Conservation (phyloP, 2,797 vertebrate species). For the Gobionotothen gibberifrons region DNA sequence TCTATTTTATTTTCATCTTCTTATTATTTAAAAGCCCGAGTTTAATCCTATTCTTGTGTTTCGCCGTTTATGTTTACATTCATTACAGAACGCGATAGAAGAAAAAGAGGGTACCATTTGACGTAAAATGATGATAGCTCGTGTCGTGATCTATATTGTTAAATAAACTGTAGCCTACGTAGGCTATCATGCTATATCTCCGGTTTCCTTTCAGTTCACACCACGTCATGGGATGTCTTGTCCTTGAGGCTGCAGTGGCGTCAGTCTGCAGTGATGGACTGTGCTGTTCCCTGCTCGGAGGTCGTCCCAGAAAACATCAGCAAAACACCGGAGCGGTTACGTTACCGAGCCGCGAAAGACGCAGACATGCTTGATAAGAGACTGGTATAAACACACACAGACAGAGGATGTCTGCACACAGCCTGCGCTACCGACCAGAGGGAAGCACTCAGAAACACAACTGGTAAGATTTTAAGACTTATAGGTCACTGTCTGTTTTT, state of each 20-base stretch:
- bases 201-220: not conserved
- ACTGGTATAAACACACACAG: conserved; percentile 54
- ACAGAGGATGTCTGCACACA: not conserved
- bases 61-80: conserved; percentile 77
- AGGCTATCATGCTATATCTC: not conserved
- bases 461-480: conserved; percentile 54
- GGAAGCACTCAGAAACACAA: not conserved
- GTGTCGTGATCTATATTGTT: not conserved
- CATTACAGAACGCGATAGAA: conserved; percentile 75
- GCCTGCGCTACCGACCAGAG: not conserved
- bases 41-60: conserved; percentile 76
- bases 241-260: conserved; percentile 72
- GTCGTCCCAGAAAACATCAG: conserved; percentile 44
- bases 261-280: conserved; percentile 67
- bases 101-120: not conserved
- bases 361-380: conserved; percentile 63
- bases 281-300: conserved; percentile 72
- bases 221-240: conserved; percentile 55
- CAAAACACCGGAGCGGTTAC: conserved; percentile 42
- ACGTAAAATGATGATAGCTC: not conserved
- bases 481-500: not conserved
- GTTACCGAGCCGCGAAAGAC: conserved; percentile 55
- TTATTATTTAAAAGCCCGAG: conserved; percentile 78
- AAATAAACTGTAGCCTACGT: no score
- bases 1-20: conserved; percentile 82